Percentiles rank a stretch among this genome's conserved stretches.
phyloP scores from a whole-genome alignment of 2,113 vertebrate species.

The Corythornis cristatus region DNA sequence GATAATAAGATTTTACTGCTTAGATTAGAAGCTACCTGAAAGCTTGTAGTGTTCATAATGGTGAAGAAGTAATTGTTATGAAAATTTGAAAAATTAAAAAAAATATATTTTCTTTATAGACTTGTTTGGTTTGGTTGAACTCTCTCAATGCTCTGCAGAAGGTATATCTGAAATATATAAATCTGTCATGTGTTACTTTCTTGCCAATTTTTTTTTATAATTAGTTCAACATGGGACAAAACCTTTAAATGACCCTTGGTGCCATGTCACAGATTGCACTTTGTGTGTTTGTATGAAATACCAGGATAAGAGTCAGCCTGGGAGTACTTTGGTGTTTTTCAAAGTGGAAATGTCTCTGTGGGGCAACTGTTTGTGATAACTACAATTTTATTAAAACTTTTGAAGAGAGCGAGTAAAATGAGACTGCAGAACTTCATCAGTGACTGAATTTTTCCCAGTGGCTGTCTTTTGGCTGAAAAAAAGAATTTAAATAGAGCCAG shows the following conservation, averaged over 20 bases:
- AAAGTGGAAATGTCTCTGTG: conserved; percentile 27
- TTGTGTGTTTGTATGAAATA: conserved; percentile 43
- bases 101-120: neutral
- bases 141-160: neutral
- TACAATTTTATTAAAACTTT: conserved; percentile 45
- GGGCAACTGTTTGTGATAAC: conserved; percentile 49
- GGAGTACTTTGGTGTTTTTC: conserved; percentile 27
- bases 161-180: conserved; percentile 21
- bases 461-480: neutral
- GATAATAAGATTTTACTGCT: neutral
- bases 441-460: neutral
- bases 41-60: neutral
- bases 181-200: neutral
- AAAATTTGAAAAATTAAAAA: neutral
- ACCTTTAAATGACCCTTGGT: conserved; percentile 30
- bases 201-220: conserved; percentile 10
- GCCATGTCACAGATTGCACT: conserved; percentile 53
- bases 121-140: neutral
- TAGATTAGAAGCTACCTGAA: neutral
- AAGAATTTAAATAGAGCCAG: neutral
- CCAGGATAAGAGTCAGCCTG: conserved; percentile 30
- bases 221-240: conserved; percentile 45
- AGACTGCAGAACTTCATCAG: conserved; percentile 11
- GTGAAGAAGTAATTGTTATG: rapidly evolving
- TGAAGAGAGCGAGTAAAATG: conserved; percentile 15